Evolutionary conservation across 1,140 invertebrate species (phyloP), one percentile per base, ranked within the genome.

Genomic region (Limonius californicus): DNA sequence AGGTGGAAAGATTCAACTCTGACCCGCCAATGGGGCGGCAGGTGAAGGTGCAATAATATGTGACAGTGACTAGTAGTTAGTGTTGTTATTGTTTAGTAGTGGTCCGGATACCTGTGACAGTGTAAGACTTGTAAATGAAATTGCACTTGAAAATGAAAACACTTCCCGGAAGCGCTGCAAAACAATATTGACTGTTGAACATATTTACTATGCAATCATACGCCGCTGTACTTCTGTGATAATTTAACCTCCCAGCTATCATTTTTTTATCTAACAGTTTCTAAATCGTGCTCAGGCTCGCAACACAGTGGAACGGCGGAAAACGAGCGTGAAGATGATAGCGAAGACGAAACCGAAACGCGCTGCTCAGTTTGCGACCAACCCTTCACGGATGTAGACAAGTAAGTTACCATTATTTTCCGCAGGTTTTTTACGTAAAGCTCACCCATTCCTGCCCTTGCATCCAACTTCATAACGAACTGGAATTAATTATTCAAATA

Each of bases 321-420:
- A 55, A 85, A 86, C 57, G 85, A 87, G 59, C 74, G 82, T 62
- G 81, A 80, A 60, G 75, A 81, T 59, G 76, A 79, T 62, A 78
- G 78, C 53, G 84, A 87, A 30, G 85, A 87, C 47, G 84, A 87
- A 56, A 81, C 80, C 54, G 70, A 72, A 67, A 67, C 67, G 23
- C 80, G 85, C 64, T 90, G 89, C 71, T 79, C 84, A 39, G 82
- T 85, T 59, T 90, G 89, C 72, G 86, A 89, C 73, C 85, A 86
- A 73, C 82, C 82, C 32, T 90, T 86, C 74, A 78, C 79, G 57
- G 86, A 89, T 72, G 80, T 89, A 68, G 87, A 89, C 70, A 77
- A 82, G 88, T 90, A 79, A 89, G 87, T 86, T 66, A 43, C 42
- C 9, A 27, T 27, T 27, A 27, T 27, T 27, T 27, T 27, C n/a